Evolutionary conservation across 2,113 vertebrate genomes (phyloP), one percentile per base, ranked within the genome.

Genomic region (Fregetta grallaria): DNA sequence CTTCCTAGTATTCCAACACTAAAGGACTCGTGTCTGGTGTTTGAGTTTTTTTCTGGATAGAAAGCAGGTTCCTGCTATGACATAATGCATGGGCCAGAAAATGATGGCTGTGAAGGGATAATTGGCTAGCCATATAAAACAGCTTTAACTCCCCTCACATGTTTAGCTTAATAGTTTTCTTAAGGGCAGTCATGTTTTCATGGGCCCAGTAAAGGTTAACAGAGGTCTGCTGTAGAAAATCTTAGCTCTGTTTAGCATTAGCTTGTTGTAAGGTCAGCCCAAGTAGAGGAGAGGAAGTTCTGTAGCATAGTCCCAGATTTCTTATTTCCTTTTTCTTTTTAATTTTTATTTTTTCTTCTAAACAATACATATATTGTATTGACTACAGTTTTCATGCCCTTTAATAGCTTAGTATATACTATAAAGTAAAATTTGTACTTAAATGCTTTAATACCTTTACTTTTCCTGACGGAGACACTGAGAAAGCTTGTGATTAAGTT

Each of bases 91-190:
- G 4, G 36, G 16, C 8, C 66, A 75, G 44, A 88, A 94, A 94
- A 82, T 30, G 4, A 86, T 74, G 77, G 13, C 23, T 70, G 18
- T 75, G 59, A 79, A 94, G 83, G 42, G 17, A 36, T 88, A 77
- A 90, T 76, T 92, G 78, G 21, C 22, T 58, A 62, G 45, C 13
- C 34, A 27, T 52, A 76, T 25, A 80, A 82, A 86, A 22, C 9
- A 70, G 58, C 45, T 88, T 76, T 82, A 80, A 80, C 25, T 73
- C 25, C 49, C 27, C 50, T 92, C 34, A 36, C 13, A 25, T 56
- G 27, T 52, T 92, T 75, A 66, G 42, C 67, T 92, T 93, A 92
- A 92, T 88, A 6, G 17, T 70, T 94, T 94, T 95, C 45, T 96
- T 88, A 90, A 93, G 71, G 82, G 32, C 50, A 94, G 7, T 86